phyloP scores from a whole-genome alignment of 1,140 invertebrate genomes.

The Papilio xuthus region DNA sequence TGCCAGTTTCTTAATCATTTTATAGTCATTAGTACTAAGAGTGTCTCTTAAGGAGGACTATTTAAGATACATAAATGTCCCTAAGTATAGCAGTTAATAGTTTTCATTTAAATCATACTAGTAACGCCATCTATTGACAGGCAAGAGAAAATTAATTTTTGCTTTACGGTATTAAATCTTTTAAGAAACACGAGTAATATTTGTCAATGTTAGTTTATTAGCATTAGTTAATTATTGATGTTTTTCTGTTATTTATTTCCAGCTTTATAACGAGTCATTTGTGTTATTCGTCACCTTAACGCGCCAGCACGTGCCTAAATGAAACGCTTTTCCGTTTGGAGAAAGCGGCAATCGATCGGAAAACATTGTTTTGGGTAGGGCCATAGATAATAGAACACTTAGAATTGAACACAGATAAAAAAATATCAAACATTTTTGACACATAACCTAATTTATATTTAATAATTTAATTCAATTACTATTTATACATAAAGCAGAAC shows the following conservation, averaged over 20 bases:
- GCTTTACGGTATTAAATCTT: neutral
- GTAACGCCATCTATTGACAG: neutral
- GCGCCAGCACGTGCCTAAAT: slow-evolving; percentile 50
- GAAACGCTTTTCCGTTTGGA: slow-evolving; percentile 63
- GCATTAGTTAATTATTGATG: neutral
- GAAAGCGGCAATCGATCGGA: slow-evolving; percentile 62
- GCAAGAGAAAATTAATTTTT: neutral
- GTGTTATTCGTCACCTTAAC: slow-evolving; percentile 20
- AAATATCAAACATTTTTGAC: slow-evolving; percentile 20
- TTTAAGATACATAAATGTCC: neutral
- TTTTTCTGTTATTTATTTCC: neutral
- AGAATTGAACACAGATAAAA: slow-evolving; percentile 16
- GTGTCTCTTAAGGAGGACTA: neutral
- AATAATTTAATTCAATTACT: neutral
- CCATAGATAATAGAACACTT: slow-evolving; percentile 43
- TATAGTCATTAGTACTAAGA: neutral
- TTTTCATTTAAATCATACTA: neutral
- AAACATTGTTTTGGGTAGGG: slow-evolving; percentile 44
- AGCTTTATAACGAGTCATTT: neutral
- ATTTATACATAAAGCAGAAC: too few relatives aligned
- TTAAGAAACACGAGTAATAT: neutral
- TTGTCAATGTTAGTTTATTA: neutral
- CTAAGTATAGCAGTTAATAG: neutral
- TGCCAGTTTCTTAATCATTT: neutral
- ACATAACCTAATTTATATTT: neutral